Base-by-base conservation (phyloP, 2,113 vertebrate genomes). In the Poicephalus meyeri region DNA sequence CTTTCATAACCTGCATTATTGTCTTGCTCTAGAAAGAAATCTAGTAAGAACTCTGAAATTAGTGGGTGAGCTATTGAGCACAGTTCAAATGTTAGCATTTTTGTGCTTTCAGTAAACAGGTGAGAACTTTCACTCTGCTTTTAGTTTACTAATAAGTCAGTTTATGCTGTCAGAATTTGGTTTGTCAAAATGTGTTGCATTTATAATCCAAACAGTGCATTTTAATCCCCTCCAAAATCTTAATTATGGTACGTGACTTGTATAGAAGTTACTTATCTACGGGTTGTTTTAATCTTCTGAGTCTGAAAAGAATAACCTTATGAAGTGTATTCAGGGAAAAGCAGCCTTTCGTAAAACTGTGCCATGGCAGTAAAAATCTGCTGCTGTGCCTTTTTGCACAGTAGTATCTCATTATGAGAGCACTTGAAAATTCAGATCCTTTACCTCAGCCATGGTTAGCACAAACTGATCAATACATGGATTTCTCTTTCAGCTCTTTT, bases 401-500 rank as follows among this genome's bases (percentile, higher is more conserved):
- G 19, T 28, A 20, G 8, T 58, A 13, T 52, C 21, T 91, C 24
- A 37, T 65, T 76, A 37, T 55, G 31, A 42, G 24, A 58, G 14
- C 49, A 53, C 49, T 46, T 94, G 23, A 88, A 77, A 94, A 72
- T 68, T 37, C 47, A 73, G 26, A 52, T 72, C 29, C 17, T 78
- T 86, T 78, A 46, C 39, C 35, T 74, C 69, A 42, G 50, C 72
- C 14, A 2, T 24, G 16, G 47, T 60, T 80, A 78, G 65, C 9
- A 5, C 33, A 89, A 68, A 64, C 52, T 56, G 68, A 65, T 89
- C 33, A 72, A 50, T 85, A 47, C 16, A 47, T 71, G 12, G 52
- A 71, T 87, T 93, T 89, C 21, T 88, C n/a, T 88, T 92, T 74
- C 64, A 80, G 18, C 24, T 84, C 16, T 66, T 83, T 58, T 86